A percentile compares a stretch with the other conserved stretches of the same genome.
These are phyloP conservation scores for Amphibalanus amphitrite DNA, from an alignment of 1,140 invertebrate genomes.

Conservation along the genomic window DNA sequence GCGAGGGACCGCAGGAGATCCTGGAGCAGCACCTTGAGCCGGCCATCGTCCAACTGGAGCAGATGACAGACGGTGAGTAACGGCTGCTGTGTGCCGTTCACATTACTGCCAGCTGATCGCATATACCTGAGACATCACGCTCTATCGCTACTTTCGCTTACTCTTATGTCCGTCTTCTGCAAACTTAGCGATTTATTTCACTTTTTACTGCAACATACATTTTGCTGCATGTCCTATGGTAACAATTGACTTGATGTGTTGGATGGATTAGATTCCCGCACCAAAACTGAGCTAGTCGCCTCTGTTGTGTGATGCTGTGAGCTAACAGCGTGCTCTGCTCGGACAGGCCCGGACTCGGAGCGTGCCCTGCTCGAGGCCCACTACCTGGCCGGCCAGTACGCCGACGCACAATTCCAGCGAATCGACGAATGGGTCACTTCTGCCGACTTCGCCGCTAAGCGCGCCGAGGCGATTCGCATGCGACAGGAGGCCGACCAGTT, in stretches of 20 bases:
- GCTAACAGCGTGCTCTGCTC: too few species aligned
- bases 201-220: not conserved
- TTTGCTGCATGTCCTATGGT: not conserved
- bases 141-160: not conserved
- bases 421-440: not conserved
- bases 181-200: too few species aligned
- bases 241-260: not conserved
- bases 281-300: not conserved
- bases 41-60: not conserved
- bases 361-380: not conserved
- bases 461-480: not conserved
- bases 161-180: not conserved
- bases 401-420: not conserved
- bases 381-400: conserved; percentile 3
- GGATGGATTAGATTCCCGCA: not conserved
- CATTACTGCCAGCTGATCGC: too few species aligned
- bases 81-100: too few species aligned
- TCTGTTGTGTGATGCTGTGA: not conserved
- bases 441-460: not conserved
- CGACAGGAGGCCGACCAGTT: not conserved
- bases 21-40: not conserved
- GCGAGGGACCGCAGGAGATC: not conserved
- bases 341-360: not conserved
- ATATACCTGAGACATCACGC: not conserved
- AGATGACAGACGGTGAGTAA: not conserved